phyloP scores from a whole-genome alignment of 2,888 invertebrate genomes.

The Neoascia interrupta region DNA sequence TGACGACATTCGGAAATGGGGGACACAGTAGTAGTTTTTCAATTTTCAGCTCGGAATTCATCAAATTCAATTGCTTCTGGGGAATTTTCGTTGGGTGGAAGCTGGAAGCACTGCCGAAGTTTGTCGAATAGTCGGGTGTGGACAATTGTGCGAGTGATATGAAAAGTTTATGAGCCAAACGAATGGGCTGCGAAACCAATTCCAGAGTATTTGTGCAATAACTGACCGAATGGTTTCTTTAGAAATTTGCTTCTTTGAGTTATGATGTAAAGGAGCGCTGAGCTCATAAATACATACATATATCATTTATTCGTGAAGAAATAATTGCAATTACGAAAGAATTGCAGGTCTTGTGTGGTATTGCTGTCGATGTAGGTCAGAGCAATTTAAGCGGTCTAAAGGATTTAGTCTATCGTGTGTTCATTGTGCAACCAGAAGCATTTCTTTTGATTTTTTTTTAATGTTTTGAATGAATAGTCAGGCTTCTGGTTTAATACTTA shows the following conservation, averaged over 20 bases:
- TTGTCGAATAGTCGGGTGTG: conserved; percentile 54
- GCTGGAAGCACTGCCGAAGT: conserved; percentile 12
- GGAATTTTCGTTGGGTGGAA: neutral
- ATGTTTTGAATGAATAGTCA: too few relatives aligned
- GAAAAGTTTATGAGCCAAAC: conserved; percentile 62
- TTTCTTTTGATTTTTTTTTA: too few relatives aligned
- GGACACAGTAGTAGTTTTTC: conserved; percentile 22
- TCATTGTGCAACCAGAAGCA: too few relatives aligned
- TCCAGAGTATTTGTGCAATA: conserved; percentile 52
- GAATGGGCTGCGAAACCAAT: conserved; percentile 63
- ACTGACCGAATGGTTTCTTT: conserved; percentile 1
- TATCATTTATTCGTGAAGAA: too few relatives aligned
- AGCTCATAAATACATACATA: too few relatives aligned
- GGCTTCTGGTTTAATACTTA: too few relatives aligned
- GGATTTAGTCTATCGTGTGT: too few relatives aligned
- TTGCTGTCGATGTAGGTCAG: too few relatives aligned
- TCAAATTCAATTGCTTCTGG: conserved; percentile 55
- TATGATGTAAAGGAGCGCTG: too few relatives aligned
- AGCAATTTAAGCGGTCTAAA: too few relatives aligned
- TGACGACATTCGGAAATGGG: conserved; percentile 46
- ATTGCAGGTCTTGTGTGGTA: too few relatives aligned
- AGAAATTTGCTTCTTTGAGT: neutral
- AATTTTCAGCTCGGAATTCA: conserved; percentile 54
- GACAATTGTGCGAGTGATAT: conserved; percentile 57
- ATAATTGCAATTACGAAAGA: too few relatives aligned